phyloP scores from a whole-genome alignment of 2,888 invertebrate species.

The Eurois occulta region DNA sequence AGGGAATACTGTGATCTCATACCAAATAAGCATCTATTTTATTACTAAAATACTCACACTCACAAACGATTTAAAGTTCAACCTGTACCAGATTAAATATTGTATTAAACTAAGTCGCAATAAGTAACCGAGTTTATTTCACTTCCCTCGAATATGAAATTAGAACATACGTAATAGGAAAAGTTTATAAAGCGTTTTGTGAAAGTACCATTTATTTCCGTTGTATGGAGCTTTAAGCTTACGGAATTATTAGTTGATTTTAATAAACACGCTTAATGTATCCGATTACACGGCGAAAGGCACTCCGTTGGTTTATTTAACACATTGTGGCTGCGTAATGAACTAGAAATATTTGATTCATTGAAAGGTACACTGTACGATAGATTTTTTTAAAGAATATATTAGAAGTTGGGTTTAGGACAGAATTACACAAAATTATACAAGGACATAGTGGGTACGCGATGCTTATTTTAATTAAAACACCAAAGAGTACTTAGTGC shows the following conservation, averaged over 20 bases:
- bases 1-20: slow-evolving; percentile 69
- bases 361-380: neutral
- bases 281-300: slow-evolving; percentile 61
- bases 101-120: slow-evolving; percentile 36
- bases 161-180: slow-evolving; percentile 42
- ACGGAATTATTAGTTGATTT: slow-evolving; percentile 53
- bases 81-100: slow-evolving; percentile 37
- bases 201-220: slow-evolving; percentile 59
- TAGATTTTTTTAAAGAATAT: neutral
- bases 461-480: slow-evolving; percentile 48
- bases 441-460: neutral
- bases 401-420: neutral
- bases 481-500: slow-evolving; percentile 40
- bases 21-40: slow-evolving; percentile 67
- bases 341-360: slow-evolving; percentile 33
- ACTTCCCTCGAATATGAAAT: slow-evolving; percentile 45
- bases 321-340: slow-evolving; percentile 20
- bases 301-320: slow-evolving; percentile 41
- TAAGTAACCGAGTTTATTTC: slow-evolving; percentile 36
- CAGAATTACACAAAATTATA: neutral
- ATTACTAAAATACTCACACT: slow-evolving; percentile 1
- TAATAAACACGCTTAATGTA: slow-evolving; percentile 62
- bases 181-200: slow-evolving; percentile 45
- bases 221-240: slow-evolving; percentile 43
- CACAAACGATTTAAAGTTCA: slow-evolving; percentile 27